A percentile compares a stretch with the other conserved stretches of the same genome.
These are phyloP conservation scores for Drosophila austrosaltans DNA, from an alignment of 2,888 invertebrate species.

Conservation along the genomic window DNA sequence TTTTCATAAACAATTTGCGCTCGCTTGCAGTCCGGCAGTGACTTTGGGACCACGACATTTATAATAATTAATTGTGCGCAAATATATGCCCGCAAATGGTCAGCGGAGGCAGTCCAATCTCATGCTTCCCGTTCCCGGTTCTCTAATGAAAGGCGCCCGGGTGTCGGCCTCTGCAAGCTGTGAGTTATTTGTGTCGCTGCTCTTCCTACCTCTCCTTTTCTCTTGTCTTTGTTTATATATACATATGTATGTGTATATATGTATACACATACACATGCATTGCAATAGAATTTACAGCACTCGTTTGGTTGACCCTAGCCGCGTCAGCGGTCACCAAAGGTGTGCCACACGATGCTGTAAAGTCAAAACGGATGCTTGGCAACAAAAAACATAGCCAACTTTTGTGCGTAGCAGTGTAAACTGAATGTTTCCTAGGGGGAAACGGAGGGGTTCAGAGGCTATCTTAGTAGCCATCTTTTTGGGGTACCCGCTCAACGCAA, in stretches of 20 bases:
- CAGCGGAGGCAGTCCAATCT: conserved; percentile 50
- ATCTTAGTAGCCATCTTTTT: conserved; percentile 50
- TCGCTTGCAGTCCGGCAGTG: conserved; percentile 52
- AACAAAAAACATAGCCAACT: conserved; percentile 58
- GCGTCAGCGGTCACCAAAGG: conserved; percentile 58
- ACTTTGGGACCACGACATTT: conserved; percentile 75
- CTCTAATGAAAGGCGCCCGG: conserved; percentile 64
- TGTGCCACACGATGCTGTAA: conserved; percentile 59
- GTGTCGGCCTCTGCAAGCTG: conserved; percentile 50
- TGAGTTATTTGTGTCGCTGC: conserved; percentile 74
- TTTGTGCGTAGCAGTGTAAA: conserved; percentile 57
- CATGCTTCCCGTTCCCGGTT: conserved; percentile 19
- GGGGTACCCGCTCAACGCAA: conserved; percentile 51
- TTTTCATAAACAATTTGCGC: conserved; percentile 77
- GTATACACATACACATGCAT: conserved; percentile 36
- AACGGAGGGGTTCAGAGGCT: conserved; percentile 16
- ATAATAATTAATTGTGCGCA: conserved; percentile 83
- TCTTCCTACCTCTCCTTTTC: too few species aligned
- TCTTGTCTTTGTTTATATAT: conserved; percentile 28
- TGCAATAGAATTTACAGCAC: conserved; percentile 72
- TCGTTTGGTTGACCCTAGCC: conserved; percentile 36
- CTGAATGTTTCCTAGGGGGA: conserved; percentile 17
- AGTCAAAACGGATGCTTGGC: conserved; percentile 38
- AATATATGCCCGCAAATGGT: conserved; percentile 80
- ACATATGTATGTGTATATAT: neutral